These are phyloP conservation scores for Cassiopea xamachana DNA, from an alignment of 30 jellyfish, hydroid and myxozoan species.

Conservation along the genomic window DNA sequence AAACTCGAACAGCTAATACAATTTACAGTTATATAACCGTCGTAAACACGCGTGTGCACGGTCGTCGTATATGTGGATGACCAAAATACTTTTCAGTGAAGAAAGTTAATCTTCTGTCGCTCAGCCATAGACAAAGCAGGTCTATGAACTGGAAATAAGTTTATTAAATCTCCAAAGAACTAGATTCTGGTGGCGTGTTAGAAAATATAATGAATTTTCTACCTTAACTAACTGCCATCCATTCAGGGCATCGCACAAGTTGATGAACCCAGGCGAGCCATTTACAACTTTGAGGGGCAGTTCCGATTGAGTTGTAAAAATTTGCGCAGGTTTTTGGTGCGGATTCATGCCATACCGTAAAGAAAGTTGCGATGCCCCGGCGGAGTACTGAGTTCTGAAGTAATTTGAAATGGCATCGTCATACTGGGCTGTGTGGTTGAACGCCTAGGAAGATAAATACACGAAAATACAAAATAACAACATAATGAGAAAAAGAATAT, in stretches of 20 bases:
- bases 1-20: too few species aligned
- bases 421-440: slow-evolving; percentile 88
- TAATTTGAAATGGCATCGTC: slow-evolving; percentile 86
- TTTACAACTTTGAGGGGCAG: slow-evolving; percentile 82
- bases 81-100: too few species aligned
- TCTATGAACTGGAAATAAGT: too few species aligned
- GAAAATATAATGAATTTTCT: background rate
- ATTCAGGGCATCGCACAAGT: slow-evolving; percentile 92
- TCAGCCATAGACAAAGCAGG: too few species aligned
- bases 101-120: too few species aligned
- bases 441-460: slow-evolving; percentile 72
- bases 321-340: slow-evolving; percentile 93
- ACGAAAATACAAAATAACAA: too few species aligned
- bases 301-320: slow-evolving; percentile 40
- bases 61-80: too few species aligned
- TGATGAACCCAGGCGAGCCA: slow-evolving; percentile 96
- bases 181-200: background rate
- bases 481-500: background rate
- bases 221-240: slow-evolving; percentile 96
- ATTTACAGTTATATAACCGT: too few species aligned
- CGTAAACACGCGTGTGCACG: too few species aligned
- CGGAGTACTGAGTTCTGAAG: slow-evolving; percentile 79
- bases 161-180: too few species aligned
- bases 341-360: slow-evolving; percentile 96
- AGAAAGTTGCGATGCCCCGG: slow-evolving; percentile 77